Conservation (phyloP, 92 coral and sea anemone species). For the Palythoa grandis region DNA sequence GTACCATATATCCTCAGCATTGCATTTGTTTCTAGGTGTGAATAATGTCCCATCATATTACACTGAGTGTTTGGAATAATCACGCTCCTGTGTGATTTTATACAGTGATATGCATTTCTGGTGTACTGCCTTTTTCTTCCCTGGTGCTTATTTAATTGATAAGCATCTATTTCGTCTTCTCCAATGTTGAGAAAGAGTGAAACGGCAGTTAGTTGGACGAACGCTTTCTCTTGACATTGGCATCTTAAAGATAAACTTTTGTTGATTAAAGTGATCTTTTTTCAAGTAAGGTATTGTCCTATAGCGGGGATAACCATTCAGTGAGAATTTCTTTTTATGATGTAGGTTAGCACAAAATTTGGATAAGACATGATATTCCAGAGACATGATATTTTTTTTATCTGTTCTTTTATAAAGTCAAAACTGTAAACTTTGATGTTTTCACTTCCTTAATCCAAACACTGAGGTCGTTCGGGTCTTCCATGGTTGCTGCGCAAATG, state of each 20-base stretch:
- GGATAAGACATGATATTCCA: constrained; percentile 49
- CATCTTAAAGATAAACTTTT: constrained; percentile 49
- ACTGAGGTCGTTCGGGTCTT: no score
- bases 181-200: constrained; percentile 41
- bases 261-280: constrained; percentile 38
- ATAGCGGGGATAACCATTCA: constrained; percentile 44
- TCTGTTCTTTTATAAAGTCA: constrained; percentile 49
- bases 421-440: constrained; percentile 38
- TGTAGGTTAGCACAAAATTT: constrained; percentile 52
- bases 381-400: constrained; percentile 28
- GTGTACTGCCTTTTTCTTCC: constrained; percentile 54
- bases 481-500: no score
- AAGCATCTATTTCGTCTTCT: constrained; percentile 23
- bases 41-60: constrained; percentile 44
- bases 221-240: constrained; percentile 53
- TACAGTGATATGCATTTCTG: not conserved
- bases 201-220: constrained; percentile 50
- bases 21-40: constrained; percentile 45
- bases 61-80: constrained; percentile 44
- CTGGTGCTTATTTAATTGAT: constrained; percentile 46
- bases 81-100: constrained; percentile 27
- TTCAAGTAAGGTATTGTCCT: constrained; percentile 48
- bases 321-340: constrained; percentile 46
- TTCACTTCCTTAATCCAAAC: constrained; percentile 2
- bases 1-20: constrained; percentile 57